Evolutionary conservation across 1,140 invertebrate genomes (phyloP).

Genomic region (Ptiloglossa arizonensis): DNA sequence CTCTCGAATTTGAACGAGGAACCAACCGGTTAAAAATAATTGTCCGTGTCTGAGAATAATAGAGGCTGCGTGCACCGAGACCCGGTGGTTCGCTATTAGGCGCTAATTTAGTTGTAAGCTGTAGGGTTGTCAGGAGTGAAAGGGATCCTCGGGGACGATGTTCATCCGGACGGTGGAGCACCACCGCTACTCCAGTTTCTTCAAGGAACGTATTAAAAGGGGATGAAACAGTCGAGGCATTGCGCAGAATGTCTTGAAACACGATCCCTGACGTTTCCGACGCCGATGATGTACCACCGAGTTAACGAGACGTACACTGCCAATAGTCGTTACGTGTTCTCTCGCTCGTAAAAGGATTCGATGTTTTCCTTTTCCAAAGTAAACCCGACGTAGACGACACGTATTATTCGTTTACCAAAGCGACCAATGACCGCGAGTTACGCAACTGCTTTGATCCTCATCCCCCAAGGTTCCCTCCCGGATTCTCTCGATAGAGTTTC

Average conservation of each 20-base stretch:
- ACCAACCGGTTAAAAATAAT: background rate
- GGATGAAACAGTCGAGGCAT: constrained; percentile 46
- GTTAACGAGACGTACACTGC: background rate
- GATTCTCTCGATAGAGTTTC: too few species aligned
- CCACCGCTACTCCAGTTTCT: constrained; percentile 42
- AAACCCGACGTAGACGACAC: too few species aligned
- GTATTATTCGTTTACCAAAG: too few species aligned
- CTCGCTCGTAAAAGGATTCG: background rate
- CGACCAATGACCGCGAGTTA: too few species aligned
- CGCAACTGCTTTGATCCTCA: too few species aligned
- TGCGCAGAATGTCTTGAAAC: constrained; percentile 38
- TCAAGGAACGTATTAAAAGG: constrained; percentile 55
- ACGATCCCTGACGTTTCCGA: constrained; percentile 22
- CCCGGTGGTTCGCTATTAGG: constrained; percentile 62
- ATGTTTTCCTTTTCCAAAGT: background rate
- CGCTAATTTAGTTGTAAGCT: constrained; percentile 68
- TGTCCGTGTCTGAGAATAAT: constrained; percentile 44
- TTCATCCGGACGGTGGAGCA: constrained; percentile 51
- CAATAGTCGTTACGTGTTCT: background rate
- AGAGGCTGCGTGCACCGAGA: constrained; percentile 5
- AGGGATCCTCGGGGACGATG: constrained; percentile 62
- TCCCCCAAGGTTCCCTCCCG: too few species aligned
- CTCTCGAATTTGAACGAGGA: background rate
- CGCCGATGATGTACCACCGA: constrained; percentile 3
- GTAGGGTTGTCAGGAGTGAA: constrained; percentile 61